Evolutionary conservation across 1,140 invertebrate species (phyloP), one percentile per base, ranked within the genome.

Genomic region (Magallana angulata): DNA sequence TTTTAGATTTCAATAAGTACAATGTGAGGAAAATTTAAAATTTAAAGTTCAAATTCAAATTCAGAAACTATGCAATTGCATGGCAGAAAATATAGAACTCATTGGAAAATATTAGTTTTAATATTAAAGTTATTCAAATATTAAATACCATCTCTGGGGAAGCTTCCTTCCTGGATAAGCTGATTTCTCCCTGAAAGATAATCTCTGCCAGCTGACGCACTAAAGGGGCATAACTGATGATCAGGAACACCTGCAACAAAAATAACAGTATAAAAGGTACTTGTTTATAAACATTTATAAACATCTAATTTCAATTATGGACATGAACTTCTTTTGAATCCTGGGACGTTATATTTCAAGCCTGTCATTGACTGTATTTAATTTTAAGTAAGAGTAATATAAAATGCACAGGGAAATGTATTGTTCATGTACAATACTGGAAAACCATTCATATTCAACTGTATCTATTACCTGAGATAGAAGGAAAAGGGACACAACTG

Each of bases 401-500:
- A 48, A 48, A 0, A 48, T 48, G 36, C 36, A 48, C 0, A 48
- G 36, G 36, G 5, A 48, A 1, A 48, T 48, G 36, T 4, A 48
- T 48, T 48, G 36, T 48, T 4, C 2, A 48, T 48, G 0, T 48
- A 48, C 0, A 48, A 48, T 48, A 48, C 36, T 48, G 36, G 36
- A 48, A 48, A 48, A 48, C 36, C 0, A 64, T 64, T 64, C 18
- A 2, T 18, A 80, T 18, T 16, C 1, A 80, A 82, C n/a, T 11
- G 5, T 24, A 18, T 87, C 71, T 87, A 87, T 24, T 24, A 95
- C 98, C 96, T 99, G 97, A 6, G 98, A 99, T 64, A 99, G 94
- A 64, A 99, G 95, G 95, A 98, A 99, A 76, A 99, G 95, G 0
- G 98, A 96, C 0, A 99, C 97, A 4, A 99, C 97, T 85, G 97